phyloP scores from a whole-genome alignment of 2,888 invertebrate species.

The Lycia hirtaria region DNA sequence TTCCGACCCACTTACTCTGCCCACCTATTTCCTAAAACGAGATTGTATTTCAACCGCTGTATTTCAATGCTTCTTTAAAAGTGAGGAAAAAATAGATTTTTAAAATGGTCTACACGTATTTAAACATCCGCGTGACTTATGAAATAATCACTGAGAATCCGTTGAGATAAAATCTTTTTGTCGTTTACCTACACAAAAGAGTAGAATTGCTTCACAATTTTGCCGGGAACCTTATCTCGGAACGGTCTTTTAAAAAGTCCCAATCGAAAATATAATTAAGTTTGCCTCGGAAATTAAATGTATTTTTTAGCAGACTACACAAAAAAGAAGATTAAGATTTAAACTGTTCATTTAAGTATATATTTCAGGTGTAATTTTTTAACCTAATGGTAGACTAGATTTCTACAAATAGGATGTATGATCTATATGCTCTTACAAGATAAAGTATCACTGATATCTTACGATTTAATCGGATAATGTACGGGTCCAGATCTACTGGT shows the following conservation, averaged over 20 bases:
- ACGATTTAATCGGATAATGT: too few relatives aligned
- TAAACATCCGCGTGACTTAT: constrained; percentile 51
- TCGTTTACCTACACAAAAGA: constrained; percentile 59
- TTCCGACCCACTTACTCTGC: constrained; percentile 37
- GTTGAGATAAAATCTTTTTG: constrained; percentile 64
- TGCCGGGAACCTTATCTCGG: constrained; percentile 51
- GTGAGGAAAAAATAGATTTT: too few relatives aligned
- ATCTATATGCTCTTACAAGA: too few relatives aligned
- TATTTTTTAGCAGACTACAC: too few relatives aligned
- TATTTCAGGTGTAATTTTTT: too few relatives aligned
- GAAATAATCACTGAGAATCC: constrained; percentile 57
- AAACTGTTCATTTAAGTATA: too few relatives aligned
- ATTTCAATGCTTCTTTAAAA: constrained; percentile 37
- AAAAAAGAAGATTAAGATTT: too few relatives aligned
- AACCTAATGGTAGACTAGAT: too few relatives aligned
- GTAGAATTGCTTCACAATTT: constrained; percentile 58
- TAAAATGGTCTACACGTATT: too few relatives aligned
- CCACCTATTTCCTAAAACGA: constrained; percentile 38
- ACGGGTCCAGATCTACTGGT: too few relatives aligned
- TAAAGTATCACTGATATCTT: too few relatives aligned
- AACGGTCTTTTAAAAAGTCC: constrained; percentile 49
- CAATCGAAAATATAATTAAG: constrained; percentile 48
- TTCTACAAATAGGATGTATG: too few relatives aligned
- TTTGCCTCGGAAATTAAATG: constrained; percentile 40
- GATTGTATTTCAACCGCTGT: constrained; percentile 36